phyloP scores from a whole-genome alignment of 2,113 vertebrate species.

The Dromiciops gliroides region DNA sequence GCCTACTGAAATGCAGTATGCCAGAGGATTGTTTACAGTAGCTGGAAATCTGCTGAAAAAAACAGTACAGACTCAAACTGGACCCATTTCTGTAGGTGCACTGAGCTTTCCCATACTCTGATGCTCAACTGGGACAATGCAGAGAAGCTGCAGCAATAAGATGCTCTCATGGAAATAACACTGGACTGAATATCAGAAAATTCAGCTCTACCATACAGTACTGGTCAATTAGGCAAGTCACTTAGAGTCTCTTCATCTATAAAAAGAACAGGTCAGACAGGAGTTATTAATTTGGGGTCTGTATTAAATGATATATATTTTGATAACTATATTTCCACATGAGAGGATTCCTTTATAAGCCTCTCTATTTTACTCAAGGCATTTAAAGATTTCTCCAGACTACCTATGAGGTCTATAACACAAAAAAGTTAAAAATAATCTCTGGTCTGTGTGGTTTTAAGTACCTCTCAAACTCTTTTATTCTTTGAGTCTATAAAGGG shows the following conservation, averaged over 20 bases:
- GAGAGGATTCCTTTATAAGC: not conserved
- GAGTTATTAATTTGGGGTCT: not conserved
- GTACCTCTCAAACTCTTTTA: not conserved
- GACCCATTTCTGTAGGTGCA: conserved; percentile 25
- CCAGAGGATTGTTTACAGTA: conserved; percentile 21
- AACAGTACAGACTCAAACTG: not conserved
- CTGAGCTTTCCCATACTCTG: not conserved
- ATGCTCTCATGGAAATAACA: not conserved
- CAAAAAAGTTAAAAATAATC: not conserved
- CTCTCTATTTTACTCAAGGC: not conserved
- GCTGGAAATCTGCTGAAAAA: conserved; percentile 21
- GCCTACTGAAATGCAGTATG: not conserved
- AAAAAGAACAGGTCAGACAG: not conserved
- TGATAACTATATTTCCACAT: not conserved
- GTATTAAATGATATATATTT: not conserved
- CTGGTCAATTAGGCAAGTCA: not conserved
- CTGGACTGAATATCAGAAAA: not conserved
- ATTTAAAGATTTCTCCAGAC: not conserved
- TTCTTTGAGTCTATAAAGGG: not conserved
- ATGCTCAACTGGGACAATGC: not conserved
- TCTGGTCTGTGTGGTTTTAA: not conserved
- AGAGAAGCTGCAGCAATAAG: not conserved
- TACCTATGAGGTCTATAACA: not conserved
- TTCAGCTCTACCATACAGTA: not conserved
- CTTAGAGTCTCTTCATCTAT: not conserved